Conservation (phyloP, 2,888 invertebrate species). For the Latheticus oryzae region DNA sequence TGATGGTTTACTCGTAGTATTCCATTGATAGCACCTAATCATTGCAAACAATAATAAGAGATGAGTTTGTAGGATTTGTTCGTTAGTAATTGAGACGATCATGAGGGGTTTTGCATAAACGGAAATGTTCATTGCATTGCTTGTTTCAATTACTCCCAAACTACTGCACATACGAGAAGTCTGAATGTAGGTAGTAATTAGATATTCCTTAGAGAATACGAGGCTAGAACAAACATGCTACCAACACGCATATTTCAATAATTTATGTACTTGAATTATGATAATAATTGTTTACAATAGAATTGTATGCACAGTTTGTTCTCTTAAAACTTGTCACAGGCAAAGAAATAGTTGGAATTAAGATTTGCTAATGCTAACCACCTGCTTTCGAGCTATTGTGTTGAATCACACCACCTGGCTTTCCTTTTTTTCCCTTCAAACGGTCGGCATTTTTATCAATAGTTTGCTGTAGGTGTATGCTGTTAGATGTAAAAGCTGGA, state of each 20-base stretch:
- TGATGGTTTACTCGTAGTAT: conserved; percentile 51
- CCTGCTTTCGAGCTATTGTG: conserved; percentile 36
- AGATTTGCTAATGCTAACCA: conserved; percentile 37
- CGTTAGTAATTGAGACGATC: conserved; percentile 52
- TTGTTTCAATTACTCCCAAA: conserved; percentile 3
- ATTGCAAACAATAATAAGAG: conserved; percentile 53
- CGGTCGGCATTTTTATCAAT: conserved; percentile 1
- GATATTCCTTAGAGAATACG: conserved; percentile 27
- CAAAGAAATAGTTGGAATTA: conserved; percentile 37
- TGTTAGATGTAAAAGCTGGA: conserved; percentile 14
- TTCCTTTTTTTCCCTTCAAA: conserved; percentile 17
- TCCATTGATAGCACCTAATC: conserved; percentile 54
- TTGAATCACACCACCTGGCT: conserved; percentile 42
- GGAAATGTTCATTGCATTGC: not conserved
- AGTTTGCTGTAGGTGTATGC: conserved; percentile 23
- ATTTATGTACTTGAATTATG: conserved; percentile 33
- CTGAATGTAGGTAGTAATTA: conserved; percentile 34
- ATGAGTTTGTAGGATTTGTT: conserved; percentile 52
- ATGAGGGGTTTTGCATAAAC: conserved; percentile 36
- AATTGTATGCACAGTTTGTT: conserved; percentile 15
- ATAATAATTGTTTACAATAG: conserved; percentile 37
- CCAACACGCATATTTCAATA: conserved; percentile 36
- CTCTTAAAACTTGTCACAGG: conserved; percentile 1
- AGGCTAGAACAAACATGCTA: conserved; percentile 27
- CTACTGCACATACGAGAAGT: too few species aligned